phyloP scores from a whole-genome alignment of 2,888 invertebrate genomes.

The Drosophila peninsularis region DNA sequence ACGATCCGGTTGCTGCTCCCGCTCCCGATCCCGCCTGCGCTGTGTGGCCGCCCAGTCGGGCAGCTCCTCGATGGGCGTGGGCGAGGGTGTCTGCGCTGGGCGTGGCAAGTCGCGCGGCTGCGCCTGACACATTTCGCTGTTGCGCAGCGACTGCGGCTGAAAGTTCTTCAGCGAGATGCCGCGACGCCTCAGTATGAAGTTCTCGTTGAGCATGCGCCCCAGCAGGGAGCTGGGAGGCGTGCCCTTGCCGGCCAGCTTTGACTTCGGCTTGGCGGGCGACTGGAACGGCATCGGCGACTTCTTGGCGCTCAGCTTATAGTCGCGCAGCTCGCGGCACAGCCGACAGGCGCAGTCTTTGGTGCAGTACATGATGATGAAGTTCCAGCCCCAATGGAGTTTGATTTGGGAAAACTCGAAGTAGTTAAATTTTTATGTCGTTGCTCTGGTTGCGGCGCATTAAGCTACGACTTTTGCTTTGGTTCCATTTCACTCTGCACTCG shows the following conservation, averaged over 20 bases:
- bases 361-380: slow-evolving; percentile 87
- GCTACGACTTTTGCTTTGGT: slow-evolving; percentile 59
- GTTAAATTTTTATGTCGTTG: slow-evolving; percentile 3
- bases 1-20: slow-evolving; percentile 16
- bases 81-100: slow-evolving; percentile 75
- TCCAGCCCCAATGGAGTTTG: slow-evolving; percentile 3
- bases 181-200: slow-evolving; percentile 86
- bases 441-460: slow-evolving; percentile 1
- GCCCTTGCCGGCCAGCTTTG: slow-evolving; percentile 28
- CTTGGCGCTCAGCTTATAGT: slow-evolving; percentile 85
- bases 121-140: slow-evolving; percentile 79
- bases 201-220: slow-evolving; percentile 82
- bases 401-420: slow-evolving; percentile 21
- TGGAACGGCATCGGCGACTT: slow-evolving; percentile 41
- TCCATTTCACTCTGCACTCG: slow-evolving; percentile 65
- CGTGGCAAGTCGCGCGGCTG: slow-evolving; percentile 61
- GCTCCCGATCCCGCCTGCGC: slow-evolving; percentile 26
- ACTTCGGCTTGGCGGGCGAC: slow-evolving; percentile 33
- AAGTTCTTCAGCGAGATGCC: slow-evolving; percentile 81
- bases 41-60: slow-evolving; percentile 68
- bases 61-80: slow-evolving; percentile 77
- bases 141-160: slow-evolving; percentile 81
- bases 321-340: slow-evolving; percentile 90
- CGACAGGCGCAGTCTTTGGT: slow-evolving; percentile 90
- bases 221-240: slow-evolving; percentile 75